These are phyloP conservation scores for Notodonta dromedarius DNA, from an alignment of 2,888 invertebrate genomes.

Conservation along the genomic window DNA sequence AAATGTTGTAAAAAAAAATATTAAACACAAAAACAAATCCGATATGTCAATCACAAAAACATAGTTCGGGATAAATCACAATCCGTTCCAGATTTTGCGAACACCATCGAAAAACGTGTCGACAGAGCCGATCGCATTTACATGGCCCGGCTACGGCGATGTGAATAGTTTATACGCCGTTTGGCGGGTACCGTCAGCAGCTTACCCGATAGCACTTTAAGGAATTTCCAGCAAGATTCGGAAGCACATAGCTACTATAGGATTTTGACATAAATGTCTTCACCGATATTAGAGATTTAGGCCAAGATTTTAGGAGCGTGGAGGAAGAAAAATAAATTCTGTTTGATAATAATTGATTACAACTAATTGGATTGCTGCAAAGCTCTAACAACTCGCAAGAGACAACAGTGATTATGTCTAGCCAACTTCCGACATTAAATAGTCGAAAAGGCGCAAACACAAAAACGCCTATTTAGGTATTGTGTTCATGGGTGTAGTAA, in stretches of 20 bases:
- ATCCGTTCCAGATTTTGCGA: neutral
- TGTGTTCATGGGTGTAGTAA: no score
- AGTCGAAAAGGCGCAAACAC: no score
- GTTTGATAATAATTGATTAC: neutral
- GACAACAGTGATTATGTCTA: no score
- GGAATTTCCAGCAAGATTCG: neutral
- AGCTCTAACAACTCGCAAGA: no score
- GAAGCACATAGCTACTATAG: neutral
- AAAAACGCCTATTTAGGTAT: no score
- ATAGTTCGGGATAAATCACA: neutral
- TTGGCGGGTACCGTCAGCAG: neutral
- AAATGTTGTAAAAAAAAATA: neutral
- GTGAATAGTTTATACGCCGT: conserved; percentile 6
- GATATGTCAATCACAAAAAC: neutral
- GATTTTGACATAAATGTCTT: neutral
- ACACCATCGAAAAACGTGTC: conserved; percentile 4
- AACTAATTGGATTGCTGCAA: no score
- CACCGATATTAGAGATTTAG: neutral
- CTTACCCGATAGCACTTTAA: neutral
- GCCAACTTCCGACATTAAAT: no score
- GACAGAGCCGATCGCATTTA: neutral
- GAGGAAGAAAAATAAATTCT: neutral
- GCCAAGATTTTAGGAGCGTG: neutral
- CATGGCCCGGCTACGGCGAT: neutral
- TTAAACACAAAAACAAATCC: neutral